Conservation (phyloP, 2,888 invertebrate species). For the Tribolium freemani region DNA sequence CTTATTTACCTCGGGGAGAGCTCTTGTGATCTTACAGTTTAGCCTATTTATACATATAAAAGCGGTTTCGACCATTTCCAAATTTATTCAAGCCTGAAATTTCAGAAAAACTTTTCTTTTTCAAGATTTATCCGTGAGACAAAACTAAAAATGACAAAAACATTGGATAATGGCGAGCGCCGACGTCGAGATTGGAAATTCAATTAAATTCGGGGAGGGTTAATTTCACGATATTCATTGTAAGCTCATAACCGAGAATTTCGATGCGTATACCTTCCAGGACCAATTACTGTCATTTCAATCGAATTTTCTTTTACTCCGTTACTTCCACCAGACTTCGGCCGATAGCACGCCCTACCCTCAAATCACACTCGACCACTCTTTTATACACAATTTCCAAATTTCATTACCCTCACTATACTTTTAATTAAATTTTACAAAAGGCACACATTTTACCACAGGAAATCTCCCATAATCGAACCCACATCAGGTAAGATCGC, state of each 20-base stretch:
- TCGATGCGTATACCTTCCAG: conserved; percentile 42
- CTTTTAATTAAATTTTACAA: no score
- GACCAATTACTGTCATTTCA: conserved; percentile 46
- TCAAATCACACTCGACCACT: background rate
- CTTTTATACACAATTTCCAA: background rate
- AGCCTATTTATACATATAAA: conserved; percentile 18
- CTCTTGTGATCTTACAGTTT: conserved; percentile 12
- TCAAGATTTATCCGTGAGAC: conserved; percentile 40
- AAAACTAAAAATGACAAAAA: conserved; percentile 46
- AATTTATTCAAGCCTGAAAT: conserved; percentile 33
- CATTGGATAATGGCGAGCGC: conserved; percentile 44
- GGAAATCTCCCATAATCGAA: background rate
- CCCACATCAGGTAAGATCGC: no score
- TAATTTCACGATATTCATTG: conserved; percentile 47
- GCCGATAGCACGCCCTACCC: background rate
- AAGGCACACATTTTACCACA: background rate
- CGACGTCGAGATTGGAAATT: conserved; percentile 46
- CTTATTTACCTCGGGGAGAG: conserved; percentile 20
- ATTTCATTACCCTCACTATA: no score
- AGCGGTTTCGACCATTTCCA: conserved; percentile 9
- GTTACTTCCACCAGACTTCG: conserved; percentile 23
- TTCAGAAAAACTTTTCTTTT: conserved; percentile 42
- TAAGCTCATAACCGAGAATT: conserved; percentile 45
- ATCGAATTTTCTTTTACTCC: conserved; percentile 33
- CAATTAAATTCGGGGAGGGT: conserved; percentile 47